These are phyloP conservation scores for Salarias fasciatus DNA, from an alignment of 2,797 vertebrate species.

Conservation along the genomic window DNA sequence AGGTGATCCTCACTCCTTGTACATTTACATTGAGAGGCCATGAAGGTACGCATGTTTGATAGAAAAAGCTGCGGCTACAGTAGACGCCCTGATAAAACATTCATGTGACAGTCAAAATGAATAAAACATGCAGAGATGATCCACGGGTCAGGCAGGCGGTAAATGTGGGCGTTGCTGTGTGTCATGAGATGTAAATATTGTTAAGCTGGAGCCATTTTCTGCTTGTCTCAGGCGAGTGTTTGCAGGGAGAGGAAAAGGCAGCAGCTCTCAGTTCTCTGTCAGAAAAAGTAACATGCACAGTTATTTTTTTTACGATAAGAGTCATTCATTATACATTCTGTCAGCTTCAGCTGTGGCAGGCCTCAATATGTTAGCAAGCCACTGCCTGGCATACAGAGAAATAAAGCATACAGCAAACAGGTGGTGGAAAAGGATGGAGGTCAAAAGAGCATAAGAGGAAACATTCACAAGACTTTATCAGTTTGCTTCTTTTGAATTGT, in stretches of 20 bases:
- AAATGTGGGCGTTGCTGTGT: slow-evolving; percentile 49
- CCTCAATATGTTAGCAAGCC: slow-evolving; percentile 57
- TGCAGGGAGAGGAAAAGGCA: slow-evolving; percentile 31
- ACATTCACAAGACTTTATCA: not conserved
- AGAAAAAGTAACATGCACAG: slow-evolving; percentile 31
- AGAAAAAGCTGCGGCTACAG: slow-evolving; percentile 13
- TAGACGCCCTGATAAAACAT: slow-evolving; percentile 57
- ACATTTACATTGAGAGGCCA: slow-evolving; percentile 38
- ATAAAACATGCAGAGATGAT: slow-evolving; percentile 68
- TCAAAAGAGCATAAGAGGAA: not conserved
- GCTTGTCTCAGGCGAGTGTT: slow-evolving; percentile 8
- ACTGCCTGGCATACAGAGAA: slow-evolving; percentile 18
- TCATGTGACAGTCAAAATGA: slow-evolving; percentile 63
- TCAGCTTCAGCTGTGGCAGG: slow-evolving; percentile 38
- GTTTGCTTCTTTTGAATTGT: slow-evolving; percentile 1
- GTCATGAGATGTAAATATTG: slow-evolving; percentile 62
- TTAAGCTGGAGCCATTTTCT: slow-evolving; percentile 21
- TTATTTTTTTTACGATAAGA: slow-evolving; percentile 55
- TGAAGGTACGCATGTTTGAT: slow-evolving; percentile 23
- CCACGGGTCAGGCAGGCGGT: slow-evolving; percentile 58
- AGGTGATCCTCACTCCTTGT: slow-evolving; percentile 44
- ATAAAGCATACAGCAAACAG: slow-evolving; percentile 8
- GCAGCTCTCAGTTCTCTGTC: slow-evolving; percentile 15
- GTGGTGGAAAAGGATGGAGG: not conserved
- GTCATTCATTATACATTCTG: slow-evolving; percentile 64